Base-by-base conservation (phyloP, 2,888 invertebrate genomes). In the Eupelmus urozonus region DNA sequence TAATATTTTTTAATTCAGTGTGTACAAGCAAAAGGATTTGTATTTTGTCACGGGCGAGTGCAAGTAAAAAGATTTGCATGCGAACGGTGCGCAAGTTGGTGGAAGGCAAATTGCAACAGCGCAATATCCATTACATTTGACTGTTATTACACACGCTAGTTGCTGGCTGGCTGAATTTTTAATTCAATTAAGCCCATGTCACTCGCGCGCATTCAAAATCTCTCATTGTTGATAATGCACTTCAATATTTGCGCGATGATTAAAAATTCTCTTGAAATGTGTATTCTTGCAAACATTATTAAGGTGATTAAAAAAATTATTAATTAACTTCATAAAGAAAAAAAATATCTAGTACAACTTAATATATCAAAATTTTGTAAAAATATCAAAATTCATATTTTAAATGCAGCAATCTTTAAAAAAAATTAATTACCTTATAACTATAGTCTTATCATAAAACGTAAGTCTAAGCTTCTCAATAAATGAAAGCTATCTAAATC, bases 81-180 rank as follows among this genome's bases (percentile, higher is more conserved):
- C 20, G 27, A 23, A 45, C 23, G 45, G 25, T 25, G 7, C 25
- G 25, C 13, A 34, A 20, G n/a, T n/a, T n/a, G 40, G 65, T 29
- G 59, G 34, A 62, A 49, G 59, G 16, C 16, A 57, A 69, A 70
- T 55, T 76, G 76, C 62, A 16, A 45, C 59, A 16, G 65, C 45
- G 76, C 76, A 71, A 76, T 76, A 76, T 71, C 76, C 76, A 71
- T 76, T 76, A 76, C 59, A 23, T 65, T 71, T 65, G 76, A 76
- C 69, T 76, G 70, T 76, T 76, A 76, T 76, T 70, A 70, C 70
- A 53, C 76, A 63, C 76, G 76, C 70, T 70, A 76, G 63, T 34
- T 57, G 13, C 60, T 40, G 45, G 67, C 40, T 51, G 57, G 45
- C 49, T 63, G 51, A 76, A 76, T 70, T 76, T 76, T 76, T 76